phyloP scores from a whole-genome alignment of 2,113 vertebrate species.

The Podiceps cristatus region DNA sequence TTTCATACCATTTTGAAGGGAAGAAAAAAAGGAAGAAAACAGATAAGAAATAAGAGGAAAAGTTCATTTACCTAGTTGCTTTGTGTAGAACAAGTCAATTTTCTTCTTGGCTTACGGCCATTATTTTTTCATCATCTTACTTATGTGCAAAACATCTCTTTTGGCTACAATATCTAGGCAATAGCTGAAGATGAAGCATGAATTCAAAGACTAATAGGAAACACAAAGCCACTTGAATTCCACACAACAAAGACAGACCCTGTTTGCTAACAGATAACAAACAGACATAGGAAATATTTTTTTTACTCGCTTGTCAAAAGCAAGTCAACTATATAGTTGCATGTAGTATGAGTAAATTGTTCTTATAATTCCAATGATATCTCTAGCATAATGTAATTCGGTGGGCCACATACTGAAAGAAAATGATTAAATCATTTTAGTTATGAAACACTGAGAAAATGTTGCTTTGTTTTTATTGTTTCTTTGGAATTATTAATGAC shows the following conservation, averaged over 20 bases:
- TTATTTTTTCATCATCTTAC: neutral
- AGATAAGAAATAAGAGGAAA: neutral
- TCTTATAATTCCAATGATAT: conserved; percentile 1
- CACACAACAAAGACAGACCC: neutral
- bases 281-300: neutral
- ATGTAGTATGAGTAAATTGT: neutral
- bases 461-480: neutral
- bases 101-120: conserved; percentile 44
- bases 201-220: conserved; percentile 41
- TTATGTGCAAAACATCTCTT: neutral
- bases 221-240: conserved; percentile 55
- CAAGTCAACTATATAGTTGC: neutral
- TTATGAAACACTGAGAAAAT: neutral
- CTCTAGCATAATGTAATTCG: neutral
- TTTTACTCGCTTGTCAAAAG: neutral
- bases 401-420: neutral
- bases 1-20: neutral
- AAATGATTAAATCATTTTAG: neutral
- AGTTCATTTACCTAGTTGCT: conserved; percentile 28
- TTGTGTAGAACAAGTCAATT: conserved; percentile 40
- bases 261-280: conserved; percentile 50
- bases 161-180: conserved; percentile 2
- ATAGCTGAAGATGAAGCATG: conserved; percentile 51
- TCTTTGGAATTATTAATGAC: neutral
- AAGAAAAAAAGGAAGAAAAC: neutral